Conservation (phyloP, 2,888 invertebrate genomes). For the Leptopterna dolabrata region DNA sequence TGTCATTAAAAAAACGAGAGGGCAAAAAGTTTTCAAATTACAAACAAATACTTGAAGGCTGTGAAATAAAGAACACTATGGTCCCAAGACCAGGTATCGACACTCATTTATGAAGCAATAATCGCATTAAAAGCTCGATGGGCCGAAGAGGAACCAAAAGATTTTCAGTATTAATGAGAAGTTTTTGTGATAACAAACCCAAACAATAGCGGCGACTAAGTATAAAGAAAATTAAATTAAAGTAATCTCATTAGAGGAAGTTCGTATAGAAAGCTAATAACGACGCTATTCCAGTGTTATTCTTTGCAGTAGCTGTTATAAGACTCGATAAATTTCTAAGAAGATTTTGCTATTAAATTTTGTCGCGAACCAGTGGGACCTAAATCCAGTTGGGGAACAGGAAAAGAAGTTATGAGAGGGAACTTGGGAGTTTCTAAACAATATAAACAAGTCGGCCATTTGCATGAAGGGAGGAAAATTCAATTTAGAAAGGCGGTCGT, state of each 20-base stretch:
- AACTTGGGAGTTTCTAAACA: constrained; percentile 36
- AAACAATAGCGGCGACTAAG: constrained; percentile 16
- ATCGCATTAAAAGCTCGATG: neutral
- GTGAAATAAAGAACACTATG: no score
- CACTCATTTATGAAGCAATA: neutral
- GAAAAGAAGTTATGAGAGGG: neutral
- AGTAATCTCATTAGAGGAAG: constrained; percentile 29
- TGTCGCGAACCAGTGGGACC: neutral
- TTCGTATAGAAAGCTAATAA: constrained; percentile 20
- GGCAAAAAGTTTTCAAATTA: no score
- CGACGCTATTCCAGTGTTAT: constrained; percentile 28
- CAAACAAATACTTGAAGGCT: no score
- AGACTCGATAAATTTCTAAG: constrained; percentile 34
- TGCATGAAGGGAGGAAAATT: constrained; percentile 47
- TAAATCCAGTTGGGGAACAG: neutral
- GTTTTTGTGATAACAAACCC: neutral
- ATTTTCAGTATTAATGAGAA: constrained; percentile 26
- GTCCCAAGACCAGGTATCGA: no score
- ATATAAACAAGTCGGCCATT: constrained; percentile 44
- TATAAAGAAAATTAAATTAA: constrained; percentile 27
- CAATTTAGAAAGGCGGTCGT: constrained; percentile 25
- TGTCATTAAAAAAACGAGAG: no score
- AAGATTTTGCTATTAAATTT: constrained; percentile 29
- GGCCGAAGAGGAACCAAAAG: neutral
- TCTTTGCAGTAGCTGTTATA: constrained; percentile 36